These are phyloP conservation scores for Scaptomyza cyrtandrae DNA, from an alignment of 2,888 invertebrate genomes.

Conservation along the genomic window DNA sequence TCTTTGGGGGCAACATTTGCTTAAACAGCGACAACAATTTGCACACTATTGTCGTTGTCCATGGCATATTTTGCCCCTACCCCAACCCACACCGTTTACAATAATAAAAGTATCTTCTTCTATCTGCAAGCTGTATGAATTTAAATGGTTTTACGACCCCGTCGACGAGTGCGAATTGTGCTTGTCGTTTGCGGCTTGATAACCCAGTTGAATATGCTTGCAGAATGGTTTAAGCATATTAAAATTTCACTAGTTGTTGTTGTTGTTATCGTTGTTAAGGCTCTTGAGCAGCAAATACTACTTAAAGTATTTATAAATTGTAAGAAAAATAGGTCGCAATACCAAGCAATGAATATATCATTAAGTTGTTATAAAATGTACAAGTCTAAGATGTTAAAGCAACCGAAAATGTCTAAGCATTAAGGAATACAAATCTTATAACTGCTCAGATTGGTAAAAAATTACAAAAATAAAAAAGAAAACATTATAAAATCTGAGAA, in stretches of 20 bases:
- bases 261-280: not conserved
- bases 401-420: no score
- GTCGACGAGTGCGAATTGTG: constrained; percentile 41
- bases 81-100: not conserved
- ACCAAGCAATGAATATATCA: not conserved
- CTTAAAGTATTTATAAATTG: constrained; percentile 18
- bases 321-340: not conserved
- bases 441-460: no score
- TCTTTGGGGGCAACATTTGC: constrained; percentile 66
- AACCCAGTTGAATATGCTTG: constrained; percentile 20
- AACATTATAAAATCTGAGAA: no score
- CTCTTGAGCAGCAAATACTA: not conserved
- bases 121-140: constrained; percentile 65
- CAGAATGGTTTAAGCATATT: constrained; percentile 11
- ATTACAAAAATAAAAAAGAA: no score
- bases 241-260: constrained; percentile 10
- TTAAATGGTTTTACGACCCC: constrained; percentile 73
- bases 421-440: no score
- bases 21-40: constrained; percentile 75
- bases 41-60: constrained; percentile 68
- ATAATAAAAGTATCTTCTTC: constrained; percentile 55
- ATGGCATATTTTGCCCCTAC: constrained; percentile 22
- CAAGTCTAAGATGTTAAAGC: no score
- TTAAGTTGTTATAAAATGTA: not conserved
- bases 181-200: constrained; percentile 25